Evolutionary conservation across 2,888 invertebrate genomes (phyloP), one percentile per base, ranked within the genome.

Genomic region (Taenaris catops): DNA sequence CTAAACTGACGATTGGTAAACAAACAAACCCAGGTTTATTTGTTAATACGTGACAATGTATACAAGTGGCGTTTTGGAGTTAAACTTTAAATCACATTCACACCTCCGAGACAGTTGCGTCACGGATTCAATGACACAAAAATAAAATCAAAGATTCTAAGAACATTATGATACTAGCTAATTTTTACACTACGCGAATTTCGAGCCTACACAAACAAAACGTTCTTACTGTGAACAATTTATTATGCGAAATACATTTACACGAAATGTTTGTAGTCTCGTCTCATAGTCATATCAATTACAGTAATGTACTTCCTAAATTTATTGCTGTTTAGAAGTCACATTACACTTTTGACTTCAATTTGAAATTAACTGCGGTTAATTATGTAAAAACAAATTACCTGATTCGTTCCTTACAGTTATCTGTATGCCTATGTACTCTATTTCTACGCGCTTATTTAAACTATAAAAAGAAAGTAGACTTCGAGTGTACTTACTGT

Each of bases 151-250:
- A 11, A 8, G 21, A 20, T 31, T 23, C 31, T 23, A 16, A 23
- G 31, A 31, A 31, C 31, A 23, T 6, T 6, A 5, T 17, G 7
- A 19, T 14, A 12, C 14, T 8, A 31, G 8, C 9, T 16, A 8
- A 23, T 9, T 31, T 14, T 21, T 10, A 24, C 17, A 32, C 9
- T 18, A 24, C 32, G 11, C 23, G 16, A 32, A 23, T 9, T 14
- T 32, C 8, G 24, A 9, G 23, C 10, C 8, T 21, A 20, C 8
- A 29, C 20, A 14, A 25, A 25, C 14, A 14, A 8, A 8, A 2
- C 3, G 3, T 14, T 14, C 14, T 1, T 19, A 19, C 8, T 8
- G 37, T 25, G 40, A 36, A 47, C 37, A 41, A 39, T 31, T 41
- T 35, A 16, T 16, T 18, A 14, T 8, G n/a, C 12, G 11, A 32